Percentiles rank a stretch among this genome's conserved stretches.
phyloP scores from a whole-genome alignment of 2,113 vertebrate species.

The Apteryx mantelli region DNA sequence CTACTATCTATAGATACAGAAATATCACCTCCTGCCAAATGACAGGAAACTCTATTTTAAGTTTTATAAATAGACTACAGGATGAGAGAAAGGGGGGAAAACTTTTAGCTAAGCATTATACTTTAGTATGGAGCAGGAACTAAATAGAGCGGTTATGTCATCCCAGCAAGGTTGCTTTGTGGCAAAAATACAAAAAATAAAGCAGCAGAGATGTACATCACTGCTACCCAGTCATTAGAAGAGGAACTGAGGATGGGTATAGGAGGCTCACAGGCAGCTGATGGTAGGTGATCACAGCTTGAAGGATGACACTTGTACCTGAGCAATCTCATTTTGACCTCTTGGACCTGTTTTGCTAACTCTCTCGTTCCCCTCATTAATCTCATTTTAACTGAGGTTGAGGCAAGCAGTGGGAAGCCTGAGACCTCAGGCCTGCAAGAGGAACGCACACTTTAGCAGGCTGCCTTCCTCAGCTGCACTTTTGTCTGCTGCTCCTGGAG shows the following conservation, averaged over 20 bases:
- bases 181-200: neutral
- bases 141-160: neutral
- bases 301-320: neutral
- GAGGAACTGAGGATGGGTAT: neutral
- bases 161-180: conserved; percentile 8
- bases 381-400: neutral
- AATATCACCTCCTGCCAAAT: conserved; percentile 39
- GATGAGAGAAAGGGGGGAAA: neutral
- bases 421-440: neutral
- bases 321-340: neutral
- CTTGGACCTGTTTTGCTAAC: neutral
- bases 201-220: neutral
- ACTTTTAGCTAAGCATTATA: neutral
- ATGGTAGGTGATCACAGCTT: neutral
- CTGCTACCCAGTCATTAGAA: neutral
- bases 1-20: conserved; percentile 51
- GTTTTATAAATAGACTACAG: conserved; percentile 28
- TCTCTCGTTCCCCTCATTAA: neutral
- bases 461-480: neutral
- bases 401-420: neutral
- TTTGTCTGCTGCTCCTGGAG: neutral
- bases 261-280: neutral
- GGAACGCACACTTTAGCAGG: neutral
- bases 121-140: neutral
- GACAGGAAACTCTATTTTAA: conserved; percentile 12